phyloP scores from a whole-genome alignment of 2,888 invertebrate genomes.

The Pimpla rufipes region DNA sequence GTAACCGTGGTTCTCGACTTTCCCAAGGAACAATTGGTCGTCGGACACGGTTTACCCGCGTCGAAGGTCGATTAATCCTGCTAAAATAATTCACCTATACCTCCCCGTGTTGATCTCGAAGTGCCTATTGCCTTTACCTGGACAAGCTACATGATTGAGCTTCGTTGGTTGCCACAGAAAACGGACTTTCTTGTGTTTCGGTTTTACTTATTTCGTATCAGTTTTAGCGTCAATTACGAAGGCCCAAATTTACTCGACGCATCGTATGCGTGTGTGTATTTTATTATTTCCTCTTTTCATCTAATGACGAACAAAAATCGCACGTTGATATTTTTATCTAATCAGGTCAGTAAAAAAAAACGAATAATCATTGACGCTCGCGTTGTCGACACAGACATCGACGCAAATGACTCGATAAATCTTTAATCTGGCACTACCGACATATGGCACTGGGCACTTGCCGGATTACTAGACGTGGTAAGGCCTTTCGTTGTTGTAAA shows the following conservation, averaged over 20 bases:
- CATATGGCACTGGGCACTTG: conserved; percentile 79
- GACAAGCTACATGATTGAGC: conserved; percentile 36
- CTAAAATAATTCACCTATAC: conserved; percentile 67
- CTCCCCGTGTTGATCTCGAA: conserved; percentile 79
- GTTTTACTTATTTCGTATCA: conserved; percentile 5
- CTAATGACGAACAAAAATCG: conserved; percentile 20
- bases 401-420: conserved; percentile 28
- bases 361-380: conserved; percentile 21
- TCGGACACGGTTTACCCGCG: conserved; percentile 88
- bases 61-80: conserved; percentile 81
- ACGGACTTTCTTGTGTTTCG: neutral
- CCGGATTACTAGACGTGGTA: conserved; percentile 78
- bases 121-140: conserved; percentile 79
- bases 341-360: conserved; percentile 23
- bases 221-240: conserved; percentile 40
- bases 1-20: conserved; percentile 95
- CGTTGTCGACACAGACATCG: conserved; percentile 30
- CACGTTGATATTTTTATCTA: conserved; percentile 43
- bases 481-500: conserved; percentile 79
- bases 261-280: conserved; percentile 42
- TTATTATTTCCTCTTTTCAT: conserved; percentile 37
- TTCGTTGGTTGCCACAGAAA: conserved; percentile 44
- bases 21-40: conserved; percentile 92
- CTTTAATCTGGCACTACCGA: conserved; percentile 67
- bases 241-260: conserved; percentile 44